Conservation (phyloP, 1,140 invertebrate species). For the Conus ventricosus region DNA sequence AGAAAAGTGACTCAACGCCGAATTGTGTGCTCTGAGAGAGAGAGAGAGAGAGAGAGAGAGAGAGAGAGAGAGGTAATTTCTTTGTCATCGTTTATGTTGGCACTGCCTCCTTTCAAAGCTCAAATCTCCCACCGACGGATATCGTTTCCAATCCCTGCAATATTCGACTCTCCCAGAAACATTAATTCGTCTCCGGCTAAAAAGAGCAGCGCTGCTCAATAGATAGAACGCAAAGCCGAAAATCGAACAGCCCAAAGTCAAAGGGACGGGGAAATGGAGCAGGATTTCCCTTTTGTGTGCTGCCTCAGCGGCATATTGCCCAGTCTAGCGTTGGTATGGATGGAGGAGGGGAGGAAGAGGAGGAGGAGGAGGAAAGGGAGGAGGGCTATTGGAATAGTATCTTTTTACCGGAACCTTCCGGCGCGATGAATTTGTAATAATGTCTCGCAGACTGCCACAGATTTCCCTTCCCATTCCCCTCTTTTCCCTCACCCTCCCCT, state of each 20-base stretch:
- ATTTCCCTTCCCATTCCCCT: not conserved
- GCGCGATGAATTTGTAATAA: constrained; percentile 25
- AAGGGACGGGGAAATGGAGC: not conserved
- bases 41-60: constrained; percentile 10
- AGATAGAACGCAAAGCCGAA: not conserved
- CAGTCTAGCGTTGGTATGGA: not conserved
- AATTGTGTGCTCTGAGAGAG: not conserved
- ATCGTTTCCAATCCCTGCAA: not conserved
- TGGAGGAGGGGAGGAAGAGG: too few relatives aligned
- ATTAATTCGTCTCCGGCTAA: constrained; percentile 8
- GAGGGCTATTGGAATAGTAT: not conserved
- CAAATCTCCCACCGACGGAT: not conserved
- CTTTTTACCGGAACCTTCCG: constrained; percentile 14
- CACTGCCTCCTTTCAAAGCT: too few relatives aligned
- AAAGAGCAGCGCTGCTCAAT: not conserved
- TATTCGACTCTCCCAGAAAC: not conserved
- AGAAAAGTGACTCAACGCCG: too few relatives aligned
- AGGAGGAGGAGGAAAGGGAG: too few relatives aligned
- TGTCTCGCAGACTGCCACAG: not conserved
- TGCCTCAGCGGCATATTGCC: not conserved
- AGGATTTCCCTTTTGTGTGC: constrained; percentile 4
- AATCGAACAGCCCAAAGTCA: constrained; percentile 9
- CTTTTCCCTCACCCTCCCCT: not conserved
- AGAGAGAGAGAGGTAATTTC: not conserved
- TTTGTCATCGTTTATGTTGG: too few relatives aligned